A percentile compares a stretch with the other conserved stretches of the same genome.
Conservation (phyloP, 2,797 vertebrate genomes). For the Sebastes miniatus region DNA sequence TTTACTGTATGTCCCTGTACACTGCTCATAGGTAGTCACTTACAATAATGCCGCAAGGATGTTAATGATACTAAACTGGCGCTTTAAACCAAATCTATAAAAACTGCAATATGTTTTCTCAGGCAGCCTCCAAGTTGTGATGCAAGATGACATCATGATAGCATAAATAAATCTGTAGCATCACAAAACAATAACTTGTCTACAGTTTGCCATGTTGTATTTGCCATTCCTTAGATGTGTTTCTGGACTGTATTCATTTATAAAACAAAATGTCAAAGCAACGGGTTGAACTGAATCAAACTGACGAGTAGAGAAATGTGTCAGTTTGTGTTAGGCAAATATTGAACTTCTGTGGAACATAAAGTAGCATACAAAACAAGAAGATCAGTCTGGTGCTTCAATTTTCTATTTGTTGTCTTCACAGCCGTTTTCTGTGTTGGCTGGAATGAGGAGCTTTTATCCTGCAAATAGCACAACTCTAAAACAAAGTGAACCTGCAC, state of each 20-base stretch:
- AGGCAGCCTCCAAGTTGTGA: neutral
- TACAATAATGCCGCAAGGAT: neutral
- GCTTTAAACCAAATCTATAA: neutral
- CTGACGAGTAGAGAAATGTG: neutral
- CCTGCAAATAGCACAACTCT: conserved; percentile 7
- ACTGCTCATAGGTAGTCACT: neutral
- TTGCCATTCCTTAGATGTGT: neutral
- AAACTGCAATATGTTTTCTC: neutral
- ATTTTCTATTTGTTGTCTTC: neutral
- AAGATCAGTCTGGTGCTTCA: neutral
- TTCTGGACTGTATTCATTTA: neutral
- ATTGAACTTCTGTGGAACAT: neutral
- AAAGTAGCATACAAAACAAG: neutral
- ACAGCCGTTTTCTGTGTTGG: neutral
- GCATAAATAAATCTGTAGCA: neutral
- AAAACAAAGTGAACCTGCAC: conserved; percentile 13
- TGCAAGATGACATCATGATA: neutral
- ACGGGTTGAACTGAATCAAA: neutral
- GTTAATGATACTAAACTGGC: neutral
- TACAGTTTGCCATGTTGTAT: neutral
- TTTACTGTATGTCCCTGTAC: neutral
- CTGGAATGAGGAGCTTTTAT: neutral
- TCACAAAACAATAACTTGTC: neutral
- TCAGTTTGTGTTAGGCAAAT: neutral
- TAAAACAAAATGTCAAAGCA: neutral